Percentiles rank a stretch among this genome's conserved stretches.
These are phyloP conservation scores for Ctenomys sociabilis DNA, from an alignment of 2,113 vertebrate species.

Conservation along the genomic window DNA sequence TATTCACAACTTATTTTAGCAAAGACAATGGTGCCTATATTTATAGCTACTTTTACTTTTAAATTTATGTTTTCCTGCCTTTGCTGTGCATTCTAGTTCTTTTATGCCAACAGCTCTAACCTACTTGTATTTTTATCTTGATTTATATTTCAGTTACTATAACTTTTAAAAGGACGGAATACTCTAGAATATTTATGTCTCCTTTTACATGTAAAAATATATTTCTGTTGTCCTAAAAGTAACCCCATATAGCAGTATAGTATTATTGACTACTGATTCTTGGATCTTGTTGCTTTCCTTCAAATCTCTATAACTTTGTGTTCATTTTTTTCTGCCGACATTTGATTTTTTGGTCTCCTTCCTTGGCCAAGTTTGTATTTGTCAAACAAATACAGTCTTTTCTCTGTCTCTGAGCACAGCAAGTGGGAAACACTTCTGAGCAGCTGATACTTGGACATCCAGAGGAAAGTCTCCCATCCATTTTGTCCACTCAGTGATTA, in stretches of 20 bases:
- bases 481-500: not conserved
- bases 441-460: not conserved
- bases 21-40: not conserved
- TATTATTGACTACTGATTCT: not conserved
- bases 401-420: not conserved
- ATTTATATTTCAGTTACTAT: constrained; percentile 51
- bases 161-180: constrained; percentile 45
- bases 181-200: constrained; percentile 58
- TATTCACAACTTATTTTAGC: constrained; percentile 36
- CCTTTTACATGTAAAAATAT: constrained; percentile 59
- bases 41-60: constrained; percentile 42
- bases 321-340: not conserved
- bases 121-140: constrained; percentile 57
- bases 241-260: not conserved
- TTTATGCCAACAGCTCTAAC: constrained; percentile 41
- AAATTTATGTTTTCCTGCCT: constrained; percentile 53
- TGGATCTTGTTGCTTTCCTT: not conserved
- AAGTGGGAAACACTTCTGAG: not conserved
- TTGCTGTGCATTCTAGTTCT: not conserved
- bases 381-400: not conserved
- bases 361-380: not conserved
- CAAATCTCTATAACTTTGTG: not conserved
- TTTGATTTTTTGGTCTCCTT: not conserved
- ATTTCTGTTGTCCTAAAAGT: constrained; percentile 33
- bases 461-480: not conserved